phyloP scores from a whole-genome alignment of 2,113 vertebrate genomes.

The Ciconia maguari region DNA sequence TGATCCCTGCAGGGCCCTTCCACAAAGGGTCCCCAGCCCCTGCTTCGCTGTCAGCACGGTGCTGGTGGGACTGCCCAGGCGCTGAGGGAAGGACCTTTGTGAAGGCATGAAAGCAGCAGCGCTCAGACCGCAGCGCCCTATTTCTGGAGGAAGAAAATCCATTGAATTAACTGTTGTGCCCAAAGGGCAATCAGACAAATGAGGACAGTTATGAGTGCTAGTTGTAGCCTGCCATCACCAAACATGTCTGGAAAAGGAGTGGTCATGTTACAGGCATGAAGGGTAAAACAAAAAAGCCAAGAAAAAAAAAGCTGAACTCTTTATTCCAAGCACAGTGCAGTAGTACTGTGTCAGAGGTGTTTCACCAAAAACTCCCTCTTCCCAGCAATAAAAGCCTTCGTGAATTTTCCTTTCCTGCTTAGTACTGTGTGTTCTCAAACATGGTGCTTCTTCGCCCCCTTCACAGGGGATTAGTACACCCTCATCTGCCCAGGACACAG shows the following conservation, averaged over 20 bases:
- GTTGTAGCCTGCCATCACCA: not conserved
- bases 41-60: accelerated
- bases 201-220: not conserved
- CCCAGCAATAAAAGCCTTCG: not conserved
- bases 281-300: not conserved
- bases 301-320: not conserved
- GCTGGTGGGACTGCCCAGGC: not conserved
- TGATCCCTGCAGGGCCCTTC: not conserved
- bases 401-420: not conserved
- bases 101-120: not conserved
- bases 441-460: not conserved
- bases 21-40: not conserved
- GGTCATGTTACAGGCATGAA: not conserved
- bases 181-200: not conserved
- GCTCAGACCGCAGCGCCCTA: not conserved
- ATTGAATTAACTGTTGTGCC: slow-evolving; percentile 30
- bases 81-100: not conserved
- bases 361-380: not conserved
- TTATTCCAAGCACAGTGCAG: not conserved
- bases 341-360: not conserved
- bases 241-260: not conserved
- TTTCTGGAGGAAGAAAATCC: not conserved
- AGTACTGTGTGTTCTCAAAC: not conserved
- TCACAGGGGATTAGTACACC: not conserved
- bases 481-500: not conserved